These are phyloP conservation scores for Polyergus mexicanus DNA, from an alignment of 1,140 invertebrate species.

Conservation along the genomic window DNA sequence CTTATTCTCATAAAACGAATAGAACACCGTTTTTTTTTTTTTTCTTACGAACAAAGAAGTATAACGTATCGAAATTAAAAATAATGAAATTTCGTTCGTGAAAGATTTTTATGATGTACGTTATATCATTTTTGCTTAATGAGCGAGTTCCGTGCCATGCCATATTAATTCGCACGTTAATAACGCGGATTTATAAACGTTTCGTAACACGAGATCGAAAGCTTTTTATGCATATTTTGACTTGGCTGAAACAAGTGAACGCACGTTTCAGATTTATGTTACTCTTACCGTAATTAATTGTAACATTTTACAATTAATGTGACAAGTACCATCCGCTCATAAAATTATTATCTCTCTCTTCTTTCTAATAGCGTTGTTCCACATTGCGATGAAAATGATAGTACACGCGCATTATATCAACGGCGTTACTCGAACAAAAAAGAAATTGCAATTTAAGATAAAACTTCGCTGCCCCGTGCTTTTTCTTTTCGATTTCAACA, in stretches of 20 bases:
- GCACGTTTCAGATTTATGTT: not conserved
- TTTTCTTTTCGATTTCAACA: slow-evolving; percentile 1
- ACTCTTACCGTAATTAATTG: not conserved
- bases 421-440: not conserved
- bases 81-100: not conserved
- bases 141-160: slow-evolving; percentile 17
- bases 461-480: not conserved
- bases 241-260: slow-evolving; percentile 2
- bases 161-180: slow-evolving; percentile 50
- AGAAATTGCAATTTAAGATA: slow-evolving; percentile 4
- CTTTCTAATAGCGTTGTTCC: not conserved
- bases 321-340: not conserved
- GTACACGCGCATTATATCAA: not conserved
- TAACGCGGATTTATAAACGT: slow-evolving; percentile 36
- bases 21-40: slow-evolving; percentile 18
- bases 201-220: slow-evolving; percentile 17
- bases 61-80: too few species aligned
- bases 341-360: not conserved
- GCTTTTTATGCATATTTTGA: slow-evolving; percentile 40
- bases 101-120: not conserved
- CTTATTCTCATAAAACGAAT: slow-evolving; percentile 9
- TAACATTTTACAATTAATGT: not conserved
- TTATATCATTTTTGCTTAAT: slow-evolving; percentile 32
- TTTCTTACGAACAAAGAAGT: slow-evolving; percentile 29
- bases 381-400: not conserved